Conservation (phyloP, 2,797 vertebrate species). For the Acanthiza pusilla region DNA sequence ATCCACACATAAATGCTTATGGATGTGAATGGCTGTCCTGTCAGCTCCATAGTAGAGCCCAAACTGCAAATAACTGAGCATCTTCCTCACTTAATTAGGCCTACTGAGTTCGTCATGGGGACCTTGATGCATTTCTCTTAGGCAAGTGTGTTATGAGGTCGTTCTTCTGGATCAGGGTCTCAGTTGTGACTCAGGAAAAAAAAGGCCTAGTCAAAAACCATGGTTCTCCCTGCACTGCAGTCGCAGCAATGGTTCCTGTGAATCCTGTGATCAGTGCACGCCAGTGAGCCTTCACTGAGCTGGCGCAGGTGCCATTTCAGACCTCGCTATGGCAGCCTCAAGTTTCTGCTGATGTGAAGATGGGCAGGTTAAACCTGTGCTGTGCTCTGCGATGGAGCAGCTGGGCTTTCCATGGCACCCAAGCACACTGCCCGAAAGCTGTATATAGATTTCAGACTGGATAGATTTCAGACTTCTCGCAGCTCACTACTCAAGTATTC, state of each 20-base stretch:
- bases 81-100: neutral
- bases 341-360: neutral
- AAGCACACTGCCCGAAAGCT: neutral
- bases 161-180: neutral
- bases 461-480: neutral
- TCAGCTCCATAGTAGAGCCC: neutral
- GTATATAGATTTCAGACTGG: neutral
- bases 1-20: neutral
- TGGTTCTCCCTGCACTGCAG: neutral
- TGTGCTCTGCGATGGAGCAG: neutral
- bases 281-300: neutral
- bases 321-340: neutral
- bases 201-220: neutral
- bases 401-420: rapidly evolving
- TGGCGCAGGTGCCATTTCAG: neutral
- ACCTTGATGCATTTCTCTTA: neutral
- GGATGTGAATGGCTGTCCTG: neutral
- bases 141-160: neutral
- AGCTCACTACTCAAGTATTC: neutral
- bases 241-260: neutral
- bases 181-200: neutral
- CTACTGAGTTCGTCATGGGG: neutral
- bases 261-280: neutral
- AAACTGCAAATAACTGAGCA: neutral
- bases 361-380: neutral